Percentiles rank a stretch among this genome's conserved stretches.
These are phyloP conservation scores for Chelonia mydas DNA, from an alignment of 2,797 vertebrate genomes.

Conservation along the genomic window DNA sequence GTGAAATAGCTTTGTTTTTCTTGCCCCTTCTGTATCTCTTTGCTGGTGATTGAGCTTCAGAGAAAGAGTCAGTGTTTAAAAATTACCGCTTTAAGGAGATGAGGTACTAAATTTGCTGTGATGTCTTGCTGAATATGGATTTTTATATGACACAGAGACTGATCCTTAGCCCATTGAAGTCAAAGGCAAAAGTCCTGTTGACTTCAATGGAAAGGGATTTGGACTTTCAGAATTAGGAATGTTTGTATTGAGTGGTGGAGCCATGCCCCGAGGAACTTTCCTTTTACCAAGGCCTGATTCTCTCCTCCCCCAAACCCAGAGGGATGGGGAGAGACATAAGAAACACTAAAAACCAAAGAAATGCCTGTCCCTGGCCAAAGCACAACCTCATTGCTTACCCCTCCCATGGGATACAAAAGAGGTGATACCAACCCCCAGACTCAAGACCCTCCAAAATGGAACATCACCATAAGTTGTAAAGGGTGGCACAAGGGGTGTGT, in stretches of 20 bases:
- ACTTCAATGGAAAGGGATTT: fast-evolving
- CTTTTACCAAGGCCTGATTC: neutral
- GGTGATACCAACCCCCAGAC: too few species aligned
- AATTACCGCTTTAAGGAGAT: neutral
- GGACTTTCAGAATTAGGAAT: fast-evolving
- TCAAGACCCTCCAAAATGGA: too few species aligned
- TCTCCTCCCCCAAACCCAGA: neutral
- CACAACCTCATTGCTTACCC: too few species aligned
- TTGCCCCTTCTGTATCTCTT: neutral
- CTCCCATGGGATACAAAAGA: too few species aligned
- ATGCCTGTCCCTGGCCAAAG: too few species aligned
- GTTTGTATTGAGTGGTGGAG: neutral
- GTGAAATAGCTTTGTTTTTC: neutral
- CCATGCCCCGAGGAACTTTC: neutral
- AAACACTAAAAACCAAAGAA: too few species aligned
- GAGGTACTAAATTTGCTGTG: neutral
- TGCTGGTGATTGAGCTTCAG: neutral
- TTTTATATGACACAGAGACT: neutral
- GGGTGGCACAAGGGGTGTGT: too few species aligned
- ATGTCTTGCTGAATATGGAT: neutral
- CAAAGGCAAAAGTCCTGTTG: neutral
- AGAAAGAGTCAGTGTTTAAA: neutral
- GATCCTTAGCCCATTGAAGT: neutral
- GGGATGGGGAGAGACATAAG: too few species aligned
- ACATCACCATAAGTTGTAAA: too few species aligned